Percentiles rank a stretch among this genome's conserved stretches.
Evolutionary conservation across 1,140 invertebrate species (phyloP).

Genomic region (Leptinotarsa undecemlineata): DNA sequence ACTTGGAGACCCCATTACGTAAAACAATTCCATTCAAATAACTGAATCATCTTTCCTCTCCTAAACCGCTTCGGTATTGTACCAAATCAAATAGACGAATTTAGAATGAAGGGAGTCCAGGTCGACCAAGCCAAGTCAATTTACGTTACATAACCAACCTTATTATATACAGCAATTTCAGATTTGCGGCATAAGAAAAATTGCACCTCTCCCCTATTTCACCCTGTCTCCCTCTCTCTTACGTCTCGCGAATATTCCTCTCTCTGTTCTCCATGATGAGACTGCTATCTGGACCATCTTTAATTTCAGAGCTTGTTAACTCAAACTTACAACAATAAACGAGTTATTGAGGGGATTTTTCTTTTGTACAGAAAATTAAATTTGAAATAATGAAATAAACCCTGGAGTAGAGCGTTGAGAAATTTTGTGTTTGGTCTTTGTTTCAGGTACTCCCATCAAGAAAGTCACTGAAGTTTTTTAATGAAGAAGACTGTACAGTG

Average conservation of each 20-base stretch:
- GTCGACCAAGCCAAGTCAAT: constrained; percentile 36
- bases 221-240: constrained; percentile 22
- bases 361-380: constrained; percentile 37
- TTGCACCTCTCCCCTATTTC: constrained; percentile 42
- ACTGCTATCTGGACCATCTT: constrained; percentile 45
- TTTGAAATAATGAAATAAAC: constrained; percentile 36
- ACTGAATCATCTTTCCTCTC: too few species aligned
- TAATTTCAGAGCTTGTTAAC: constrained; percentile 49
- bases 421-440: constrained; percentile 9
- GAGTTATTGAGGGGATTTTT: constrained; percentile 44
- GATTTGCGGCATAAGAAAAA: constrained; percentile 48
- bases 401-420: constrained; percentile 13
- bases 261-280: constrained; percentile 35
- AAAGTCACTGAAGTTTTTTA: too few species aligned
- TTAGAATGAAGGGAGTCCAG: constrained; percentile 11
- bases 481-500: too few species aligned
- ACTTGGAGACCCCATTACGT: too few species aligned
- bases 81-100: constrained; percentile 15
- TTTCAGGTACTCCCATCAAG: not conserved
- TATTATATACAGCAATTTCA: constrained; percentile 50
- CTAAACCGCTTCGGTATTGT: too few species aligned
- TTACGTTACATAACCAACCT: constrained; percentile 45
- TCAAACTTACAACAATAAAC: constrained; percentile 48
- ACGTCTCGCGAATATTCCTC: not conserved
- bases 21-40: too few species aligned